Base-by-base conservation (phyloP, 2,113 vertebrate genomes). In the Leptodactylus fuscus region DNA sequence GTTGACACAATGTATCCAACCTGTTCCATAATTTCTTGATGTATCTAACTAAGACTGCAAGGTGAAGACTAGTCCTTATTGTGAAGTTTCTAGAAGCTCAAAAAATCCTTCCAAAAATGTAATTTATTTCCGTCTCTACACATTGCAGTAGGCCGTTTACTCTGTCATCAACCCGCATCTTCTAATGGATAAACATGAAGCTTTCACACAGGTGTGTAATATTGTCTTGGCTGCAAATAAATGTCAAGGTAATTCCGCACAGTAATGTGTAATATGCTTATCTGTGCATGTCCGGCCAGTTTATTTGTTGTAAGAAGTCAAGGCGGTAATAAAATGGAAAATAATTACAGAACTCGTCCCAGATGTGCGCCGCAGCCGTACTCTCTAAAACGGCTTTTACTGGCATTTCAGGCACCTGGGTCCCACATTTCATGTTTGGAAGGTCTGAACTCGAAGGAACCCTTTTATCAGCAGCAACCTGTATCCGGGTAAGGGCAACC, bases 341-440 rank as follows among this genome's bases (percentile, higher is more conserved):
- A 76, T 51, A 51, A 76, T 76, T 32, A 32, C 74, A 76, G 15
- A 44, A 51, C 27, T 53, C 3, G 48, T 11, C 74, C 74, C 74
- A 76, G 74, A 76, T 51, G 74, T 20, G 24, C 48, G n/a, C 48
- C 46, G 27, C 74, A 4, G 46, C 46, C 74, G 46, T 48, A 32
- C 6, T 51, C 74, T 34, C 27, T 5, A 51, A 53, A 76, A 34
- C 15, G 0, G 27, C 46, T 29, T 75, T 49, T 75, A 51, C 46
- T 34, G 46, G 27, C 74, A 76, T 32, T 51, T 34, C 74, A 76
- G 15, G 8, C 74, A 76, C 74, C 74, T 76, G 74, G 29, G 74
- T 53, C 74, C 48, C 29, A 34, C 5, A 51, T 51, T 76, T 76
- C 48, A 75, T 75, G 24, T 76, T 49, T 49, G 20, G 22, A 46